These are phyloP conservation scores for Sylvia atricapilla DNA, from an alignment of 2,113 vertebrate species.

Conservation along the genomic window DNA sequence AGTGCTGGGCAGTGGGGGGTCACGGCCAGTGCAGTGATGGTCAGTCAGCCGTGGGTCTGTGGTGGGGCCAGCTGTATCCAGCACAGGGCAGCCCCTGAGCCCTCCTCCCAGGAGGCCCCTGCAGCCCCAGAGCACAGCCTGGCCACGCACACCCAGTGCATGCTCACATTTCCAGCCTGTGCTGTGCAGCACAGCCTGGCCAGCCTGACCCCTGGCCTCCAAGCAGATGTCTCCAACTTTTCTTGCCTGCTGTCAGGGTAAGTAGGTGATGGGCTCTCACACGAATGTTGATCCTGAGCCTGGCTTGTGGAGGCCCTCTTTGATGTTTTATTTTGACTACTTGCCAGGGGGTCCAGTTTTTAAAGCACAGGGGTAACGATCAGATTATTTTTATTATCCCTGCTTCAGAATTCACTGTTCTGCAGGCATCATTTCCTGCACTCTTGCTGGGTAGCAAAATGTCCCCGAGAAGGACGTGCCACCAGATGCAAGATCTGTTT, in stretches of 20 bases:
- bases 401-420: background rate
- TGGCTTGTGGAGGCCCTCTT: background rate
- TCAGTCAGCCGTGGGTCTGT: background rate
- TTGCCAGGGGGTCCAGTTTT: constrained; percentile 1
- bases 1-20: background rate
- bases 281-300: constrained; percentile 5
- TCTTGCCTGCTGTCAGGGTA: constrained; percentile 58
- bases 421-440: background rate
- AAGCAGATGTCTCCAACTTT: constrained; percentile 61
- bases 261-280: constrained; percentile 37
- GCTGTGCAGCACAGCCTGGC: background rate
- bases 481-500: background rate
- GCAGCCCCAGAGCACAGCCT: background rate
- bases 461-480: background rate
- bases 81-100: background rate
- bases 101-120: background rate
- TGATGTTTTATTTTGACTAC: constrained; percentile 55
- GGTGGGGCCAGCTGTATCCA: background rate
- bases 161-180: background rate
- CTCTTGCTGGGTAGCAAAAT: constrained; percentile 4
- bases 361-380: background rate
- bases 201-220: constrained; percentile 39
- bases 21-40: background rate
- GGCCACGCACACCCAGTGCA: background rate
- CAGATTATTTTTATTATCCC: constrained; percentile 42